These are phyloP conservation scores for Acipenser oxyrinchus DNA, from an alignment of 2,797 vertebrate genomes.

Conservation along the genomic window DNA sequence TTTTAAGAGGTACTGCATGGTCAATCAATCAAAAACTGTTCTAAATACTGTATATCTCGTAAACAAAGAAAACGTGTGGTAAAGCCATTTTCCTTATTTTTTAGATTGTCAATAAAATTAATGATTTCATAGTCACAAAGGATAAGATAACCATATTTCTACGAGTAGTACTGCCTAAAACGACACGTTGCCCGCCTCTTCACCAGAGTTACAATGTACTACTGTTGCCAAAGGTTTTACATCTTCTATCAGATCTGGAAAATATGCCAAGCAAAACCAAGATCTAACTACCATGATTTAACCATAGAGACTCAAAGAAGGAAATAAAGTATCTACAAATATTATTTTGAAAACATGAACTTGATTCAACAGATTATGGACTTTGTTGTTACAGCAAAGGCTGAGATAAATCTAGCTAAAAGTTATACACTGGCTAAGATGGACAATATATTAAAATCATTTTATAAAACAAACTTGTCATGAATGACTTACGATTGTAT, in stretches of 20 bases:
- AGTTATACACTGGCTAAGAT: slow-evolving; percentile 13
- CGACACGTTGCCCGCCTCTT: not conserved
- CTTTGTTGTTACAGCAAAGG: slow-evolving; percentile 1
- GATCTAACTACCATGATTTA: slow-evolving; percentile 8
- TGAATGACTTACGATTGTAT: slow-evolving; percentile 14
- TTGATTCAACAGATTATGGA: not conserved
- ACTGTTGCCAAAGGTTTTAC: slow-evolving; percentile 3
- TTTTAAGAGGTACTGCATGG: too few species aligned
- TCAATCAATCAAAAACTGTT: too few species aligned
- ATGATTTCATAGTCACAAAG: too few species aligned
- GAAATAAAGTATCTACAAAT: too few species aligned
- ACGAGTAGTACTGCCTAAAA: not conserved
- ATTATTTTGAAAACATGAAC: too few species aligned
- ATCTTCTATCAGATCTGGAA: slow-evolving; percentile 26
- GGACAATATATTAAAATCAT: slow-evolving; percentile 19
- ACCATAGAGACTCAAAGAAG: not conserved
- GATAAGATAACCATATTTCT: too few species aligned
- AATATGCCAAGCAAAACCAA: slow-evolving; percentile 34
- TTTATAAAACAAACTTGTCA: slow-evolving; percentile 22
- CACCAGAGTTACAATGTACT: not conserved
- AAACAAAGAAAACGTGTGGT: too few species aligned
- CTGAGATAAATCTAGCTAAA: slow-evolving; percentile 8
- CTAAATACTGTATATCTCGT: too few species aligned
- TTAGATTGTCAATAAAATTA: too few species aligned
- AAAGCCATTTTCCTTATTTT: too few species aligned